Conservation (phyloP, 2,888 invertebrate species). For the Chrysolina oricalcia region DNA sequence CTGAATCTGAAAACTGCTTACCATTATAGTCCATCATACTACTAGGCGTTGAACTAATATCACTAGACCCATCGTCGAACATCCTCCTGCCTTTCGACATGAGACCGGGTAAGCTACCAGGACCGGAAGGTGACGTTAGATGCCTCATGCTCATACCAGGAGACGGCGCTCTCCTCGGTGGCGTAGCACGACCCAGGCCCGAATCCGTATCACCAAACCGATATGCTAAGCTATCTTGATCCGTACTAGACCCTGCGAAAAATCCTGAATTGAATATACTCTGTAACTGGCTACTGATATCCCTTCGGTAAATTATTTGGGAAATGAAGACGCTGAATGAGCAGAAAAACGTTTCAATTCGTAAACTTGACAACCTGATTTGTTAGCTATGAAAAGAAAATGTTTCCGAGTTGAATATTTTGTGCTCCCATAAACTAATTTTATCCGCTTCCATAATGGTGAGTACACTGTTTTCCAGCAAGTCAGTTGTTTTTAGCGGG, state of each 20-base stretch:
- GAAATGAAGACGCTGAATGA: slow-evolving; percentile 17
- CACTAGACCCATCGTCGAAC: slow-evolving; percentile 86
- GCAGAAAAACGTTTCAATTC: background rate
- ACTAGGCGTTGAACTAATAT: slow-evolving; percentile 76
- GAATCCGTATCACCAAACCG: slow-evolving; percentile 84
- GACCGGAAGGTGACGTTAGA: slow-evolving; percentile 89
- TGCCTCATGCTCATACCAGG: slow-evolving; percentile 85
- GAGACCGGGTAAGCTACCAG: slow-evolving; percentile 85
- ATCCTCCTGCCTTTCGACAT: slow-evolving; percentile 79
- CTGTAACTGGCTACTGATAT: background rate
- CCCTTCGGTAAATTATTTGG: slow-evolving; percentile 11
- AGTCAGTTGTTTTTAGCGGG: too few relatives aligned
- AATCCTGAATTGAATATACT: slow-evolving; percentile 25
- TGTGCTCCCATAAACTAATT: too few relatives aligned
- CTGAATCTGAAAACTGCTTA: slow-evolving; percentile 64
- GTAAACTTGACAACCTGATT: background rate
- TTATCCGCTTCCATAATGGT: too few relatives aligned
- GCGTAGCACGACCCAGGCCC: slow-evolving; percentile 89
- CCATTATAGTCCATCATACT: slow-evolving; percentile 92
- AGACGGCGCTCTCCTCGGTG: slow-evolving; percentile 89
- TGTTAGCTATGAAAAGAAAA: too few relatives aligned
- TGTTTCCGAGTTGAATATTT: too few relatives aligned
- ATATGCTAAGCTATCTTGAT: slow-evolving; percentile 76
- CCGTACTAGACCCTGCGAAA: slow-evolving; percentile 74
- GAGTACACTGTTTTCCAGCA: too few relatives aligned